These are phyloP conservation scores for Zapus hudsonius DNA, from an alignment of 2,113 vertebrate species.

Conservation along the genomic window DNA sequence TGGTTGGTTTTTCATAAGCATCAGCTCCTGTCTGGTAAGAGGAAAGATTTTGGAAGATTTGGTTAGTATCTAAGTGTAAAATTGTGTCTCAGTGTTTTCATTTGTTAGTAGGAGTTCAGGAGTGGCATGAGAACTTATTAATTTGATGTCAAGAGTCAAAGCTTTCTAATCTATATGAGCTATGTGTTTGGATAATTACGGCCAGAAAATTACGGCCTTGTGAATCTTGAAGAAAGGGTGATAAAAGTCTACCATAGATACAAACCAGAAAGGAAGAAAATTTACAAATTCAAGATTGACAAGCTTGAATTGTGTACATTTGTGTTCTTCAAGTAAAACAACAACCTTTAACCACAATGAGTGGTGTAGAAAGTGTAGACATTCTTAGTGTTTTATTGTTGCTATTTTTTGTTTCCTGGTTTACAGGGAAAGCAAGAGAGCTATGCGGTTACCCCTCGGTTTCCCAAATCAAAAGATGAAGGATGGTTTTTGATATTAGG, in stretches of 20 bases:
- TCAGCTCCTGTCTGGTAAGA: slow-evolving; percentile 32
- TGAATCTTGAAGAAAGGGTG: slow-evolving; percentile 13
- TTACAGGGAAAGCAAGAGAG: slow-evolving; percentile 94
- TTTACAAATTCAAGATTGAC: neutral
- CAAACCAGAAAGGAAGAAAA: slow-evolving; percentile 38
- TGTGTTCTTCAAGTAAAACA: neutral
- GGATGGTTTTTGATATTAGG: slow-evolving; percentile 97
- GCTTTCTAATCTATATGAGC: slow-evolving; percentile 32
- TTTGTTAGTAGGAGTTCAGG: neutral
- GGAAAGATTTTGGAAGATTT: slow-evolving; percentile 3
- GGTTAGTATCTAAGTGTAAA: neutral
- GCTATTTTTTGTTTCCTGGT: slow-evolving; percentile 57
- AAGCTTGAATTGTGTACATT: neutral
- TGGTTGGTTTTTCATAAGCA: neutral
- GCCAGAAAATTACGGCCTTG: neutral
- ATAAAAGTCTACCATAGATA: slow-evolving; percentile 16
- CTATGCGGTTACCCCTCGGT: slow-evolving; percentile 92
- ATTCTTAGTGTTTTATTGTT: slow-evolving; percentile 46
- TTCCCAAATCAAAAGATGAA: slow-evolving; percentile 96
- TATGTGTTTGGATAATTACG: slow-evolving; percentile 26
- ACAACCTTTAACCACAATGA: slow-evolving; percentile 17
- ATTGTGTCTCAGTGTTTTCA: neutral
- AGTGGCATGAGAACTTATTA: slow-evolving; percentile 34
- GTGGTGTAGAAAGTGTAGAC: neutral
- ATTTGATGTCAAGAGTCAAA: neutral